Evolutionary conservation across 2,888 invertebrate species (phyloP), one percentile per base, ranked within the genome.

Genomic region (Willowsia nigromaculata): DNA sequence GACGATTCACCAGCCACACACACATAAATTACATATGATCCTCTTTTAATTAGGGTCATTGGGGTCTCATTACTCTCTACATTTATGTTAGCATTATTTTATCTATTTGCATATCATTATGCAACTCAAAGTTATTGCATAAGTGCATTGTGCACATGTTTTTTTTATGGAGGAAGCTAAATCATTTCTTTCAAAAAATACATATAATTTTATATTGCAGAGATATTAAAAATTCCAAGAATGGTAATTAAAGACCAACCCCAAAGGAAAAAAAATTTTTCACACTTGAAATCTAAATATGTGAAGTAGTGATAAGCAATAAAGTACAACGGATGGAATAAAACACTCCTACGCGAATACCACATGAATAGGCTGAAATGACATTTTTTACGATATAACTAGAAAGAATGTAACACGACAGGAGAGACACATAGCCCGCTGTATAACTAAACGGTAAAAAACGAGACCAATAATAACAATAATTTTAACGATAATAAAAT

Each of bases 41-140:
- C 40, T 40, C 68, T 15, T 68, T 68, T 68, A 68, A 68, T 68
- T 68, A 68, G 68, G 68, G 68, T 68, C 68, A 68, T 37, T 68
- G 9, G 25, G 68, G 13, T 37, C n/a, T 11, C 37, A 37, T 68
- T 37, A 68, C 22, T 22, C n/a, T 22, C n/a, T 65, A 65, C 22
- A n/a, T n/a, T n/a, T n/a, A n/a, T n/a, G n/a, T n/a, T n/a, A 9
- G n/a, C 25, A 50, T 11, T 22, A 25, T 22, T 25, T 4, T 25
- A n/a, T n/a, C n/a, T n/a, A 59, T 59, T 25, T 27, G 18, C 27
- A 25, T 59, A 9, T 65, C n/a, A 65, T 65, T 65, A 25, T 13
- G 65, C 33, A 53, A 15, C n/a, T 53, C 13, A 53, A 7, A 7
- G 53, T 18, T 13, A 5, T 18, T 53, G 5, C n/a, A 7, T 9